Evolutionary conservation across 2,888 invertebrate species (phyloP).

Genomic region (Digitonthophagus gazella): DNA sequence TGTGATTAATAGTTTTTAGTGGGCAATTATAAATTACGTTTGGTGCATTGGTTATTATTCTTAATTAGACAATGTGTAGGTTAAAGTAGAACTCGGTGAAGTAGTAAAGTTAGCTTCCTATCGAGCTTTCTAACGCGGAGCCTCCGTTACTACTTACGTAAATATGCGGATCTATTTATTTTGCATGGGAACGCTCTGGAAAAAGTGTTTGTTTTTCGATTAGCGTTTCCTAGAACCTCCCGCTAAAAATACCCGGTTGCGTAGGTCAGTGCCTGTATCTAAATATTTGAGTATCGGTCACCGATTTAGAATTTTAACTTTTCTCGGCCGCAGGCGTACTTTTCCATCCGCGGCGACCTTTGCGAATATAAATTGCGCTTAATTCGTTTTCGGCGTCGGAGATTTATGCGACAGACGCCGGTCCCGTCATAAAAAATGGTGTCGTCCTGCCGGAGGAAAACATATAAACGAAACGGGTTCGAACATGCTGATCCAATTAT

Average conservation of each 20-base stretch:
- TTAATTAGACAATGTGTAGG: not conserved
- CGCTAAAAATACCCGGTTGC: constrained; percentile 15
- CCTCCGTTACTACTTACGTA: not conserved
- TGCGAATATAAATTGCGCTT: constrained; percentile 7
- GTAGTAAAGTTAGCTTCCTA: not conserved
- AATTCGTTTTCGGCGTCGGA: not conserved
- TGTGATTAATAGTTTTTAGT: not conserved
- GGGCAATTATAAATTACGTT: not conserved
- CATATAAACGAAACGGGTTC: not conserved
- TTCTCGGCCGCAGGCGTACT: not conserved
- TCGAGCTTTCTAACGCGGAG: not conserved
- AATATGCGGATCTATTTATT: not conserved
- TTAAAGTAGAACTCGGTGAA: too few species aligned
- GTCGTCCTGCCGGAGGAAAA: not conserved
- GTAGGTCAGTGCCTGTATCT: constrained; percentile 15
- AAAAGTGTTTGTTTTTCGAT: constrained; percentile 16
- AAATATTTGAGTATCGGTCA: constrained; percentile 11
- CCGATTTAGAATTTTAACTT: constrained; percentile 4
- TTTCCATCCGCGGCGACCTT: not conserved
- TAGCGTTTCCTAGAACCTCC: constrained; percentile 8
- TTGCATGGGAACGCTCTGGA: constrained; percentile 3
- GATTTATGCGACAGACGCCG: not conserved
- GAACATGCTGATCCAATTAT: not conserved
- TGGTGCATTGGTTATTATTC: not conserved
- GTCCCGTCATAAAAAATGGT: not conserved